Percentiles rank a stretch among this genome's conserved stretches.
phyloP scores from a whole-genome alignment of 2,113 vertebrate genomes.

The Psophia crepitans region DNA sequence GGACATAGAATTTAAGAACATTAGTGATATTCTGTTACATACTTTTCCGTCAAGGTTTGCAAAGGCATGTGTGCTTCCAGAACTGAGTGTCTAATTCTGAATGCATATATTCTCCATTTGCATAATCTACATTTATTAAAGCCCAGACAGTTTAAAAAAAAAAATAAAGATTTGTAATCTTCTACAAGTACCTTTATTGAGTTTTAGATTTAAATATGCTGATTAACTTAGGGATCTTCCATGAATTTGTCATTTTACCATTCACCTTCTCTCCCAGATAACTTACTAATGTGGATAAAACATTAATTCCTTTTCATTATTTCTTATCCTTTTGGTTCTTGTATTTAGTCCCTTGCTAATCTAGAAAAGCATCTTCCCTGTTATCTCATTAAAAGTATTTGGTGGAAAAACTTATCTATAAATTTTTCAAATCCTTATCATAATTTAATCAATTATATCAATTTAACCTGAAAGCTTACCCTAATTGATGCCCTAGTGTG shows the following conservation, averaged over 20 bases:
- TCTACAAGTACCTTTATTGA: not conserved
- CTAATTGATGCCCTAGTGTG: not conserved
- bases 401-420: not conserved
- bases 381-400: not conserved
- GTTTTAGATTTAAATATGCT: not conserved
- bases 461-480: not conserved
- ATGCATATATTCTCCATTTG: not conserved
- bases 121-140: not conserved
- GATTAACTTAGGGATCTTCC: not conserved
- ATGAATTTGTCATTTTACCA: not conserved
- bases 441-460: not conserved
- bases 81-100: not conserved
- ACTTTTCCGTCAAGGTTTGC: not conserved
- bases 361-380: not conserved
- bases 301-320: not conserved
- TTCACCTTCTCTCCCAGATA: not conserved
- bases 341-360: not conserved
- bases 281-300: not conserved
- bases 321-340: not conserved
- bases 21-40: not conserved
- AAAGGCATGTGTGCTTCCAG: not conserved
- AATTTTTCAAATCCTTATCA: not conserved
- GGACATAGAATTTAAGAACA: not conserved
- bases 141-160: too few species aligned
- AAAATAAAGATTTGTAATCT: not conserved